These are phyloP conservation scores for Orthosia cruda DNA, from an alignment of 2,888 invertebrate species.

Conservation along the genomic window DNA sequence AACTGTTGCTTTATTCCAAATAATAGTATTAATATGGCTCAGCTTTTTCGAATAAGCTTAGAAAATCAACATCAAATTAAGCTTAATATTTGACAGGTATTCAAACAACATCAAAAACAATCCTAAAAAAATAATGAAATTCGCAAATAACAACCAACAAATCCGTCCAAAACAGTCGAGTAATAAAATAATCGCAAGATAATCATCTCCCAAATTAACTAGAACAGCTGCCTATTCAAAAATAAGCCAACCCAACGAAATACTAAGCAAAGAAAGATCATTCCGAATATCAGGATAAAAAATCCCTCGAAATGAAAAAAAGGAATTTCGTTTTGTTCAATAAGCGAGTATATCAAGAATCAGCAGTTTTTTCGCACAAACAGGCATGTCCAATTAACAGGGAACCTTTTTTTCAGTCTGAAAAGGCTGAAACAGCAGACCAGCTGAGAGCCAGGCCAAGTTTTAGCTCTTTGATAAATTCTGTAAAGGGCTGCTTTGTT, in stretches of 20 bases:
- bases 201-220: constrained; percentile 28
- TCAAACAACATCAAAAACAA: neutral
- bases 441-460: constrained; percentile 74
- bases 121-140: neutral
- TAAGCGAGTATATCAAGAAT: constrained; percentile 71
- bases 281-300: constrained; percentile 41
- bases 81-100: neutral
- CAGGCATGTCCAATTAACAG: constrained; percentile 86
- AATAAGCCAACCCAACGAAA: constrained; percentile 46
- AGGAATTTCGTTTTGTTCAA: constrained; percentile 48
- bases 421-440: constrained; percentile 77
- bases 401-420: constrained; percentile 72
- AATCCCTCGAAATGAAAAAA: constrained; percentile 34
- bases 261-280: constrained; percentile 48
- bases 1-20: too few relatives aligned
- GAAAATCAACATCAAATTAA: neutral
- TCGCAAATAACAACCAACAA: constrained; percentile 1
- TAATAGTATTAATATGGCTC: too few relatives aligned
- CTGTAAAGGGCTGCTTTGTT: constrained; percentile 77
- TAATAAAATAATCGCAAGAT: constrained; percentile 33
- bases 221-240: constrained; percentile 22
- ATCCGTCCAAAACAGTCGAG: constrained; percentile 3
- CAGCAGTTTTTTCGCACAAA: constrained; percentile 81
- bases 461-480: constrained; percentile 82
- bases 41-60: too few relatives aligned